A percentile compares a stretch with the other conserved stretches of the same genome.
phyloP scores from a whole-genome alignment of 2,888 invertebrate species.

The Drosophila meridiana region DNA sequence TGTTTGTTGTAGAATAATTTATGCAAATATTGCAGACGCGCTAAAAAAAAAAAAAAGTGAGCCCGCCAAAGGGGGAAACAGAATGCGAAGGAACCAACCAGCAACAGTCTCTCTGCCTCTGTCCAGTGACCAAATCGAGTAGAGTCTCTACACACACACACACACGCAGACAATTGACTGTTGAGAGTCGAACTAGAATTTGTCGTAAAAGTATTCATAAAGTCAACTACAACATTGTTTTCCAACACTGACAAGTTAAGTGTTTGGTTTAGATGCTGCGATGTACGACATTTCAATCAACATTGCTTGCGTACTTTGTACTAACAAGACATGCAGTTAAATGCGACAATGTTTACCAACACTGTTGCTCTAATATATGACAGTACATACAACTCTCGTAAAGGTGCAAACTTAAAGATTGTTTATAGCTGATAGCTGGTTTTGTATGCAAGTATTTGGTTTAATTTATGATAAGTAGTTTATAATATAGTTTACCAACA shows the following conservation, averaged over 20 bases:
- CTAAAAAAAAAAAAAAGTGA: slow-evolving; percentile 5
- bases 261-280: neutral
- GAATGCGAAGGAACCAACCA: slow-evolving; percentile 1
- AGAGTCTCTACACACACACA: neutral
- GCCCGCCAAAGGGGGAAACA: neutral
- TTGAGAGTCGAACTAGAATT: neutral
- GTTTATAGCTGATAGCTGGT: neutral
- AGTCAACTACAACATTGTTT: slow-evolving; percentile 3
- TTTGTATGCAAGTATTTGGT: neutral
- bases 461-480: neutral
- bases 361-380: neutral
- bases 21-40: slow-evolving; percentile 73
- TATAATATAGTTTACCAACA: neutral
- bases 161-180: neutral
- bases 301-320: neutral
- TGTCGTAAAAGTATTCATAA: neutral
- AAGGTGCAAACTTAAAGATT: neutral
- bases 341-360: slow-evolving; percentile 4
- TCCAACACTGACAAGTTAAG: neutral
- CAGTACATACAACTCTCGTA: neutral
- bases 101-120: neutral
- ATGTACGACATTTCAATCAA: neutral
- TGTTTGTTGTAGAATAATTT: slow-evolving; percentile 78
- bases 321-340: no score
- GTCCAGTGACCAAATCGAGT: neutral